Base-by-base conservation (phyloP, 2,797 vertebrate genomes). In the Eurystomus glaucurus region DNA sequence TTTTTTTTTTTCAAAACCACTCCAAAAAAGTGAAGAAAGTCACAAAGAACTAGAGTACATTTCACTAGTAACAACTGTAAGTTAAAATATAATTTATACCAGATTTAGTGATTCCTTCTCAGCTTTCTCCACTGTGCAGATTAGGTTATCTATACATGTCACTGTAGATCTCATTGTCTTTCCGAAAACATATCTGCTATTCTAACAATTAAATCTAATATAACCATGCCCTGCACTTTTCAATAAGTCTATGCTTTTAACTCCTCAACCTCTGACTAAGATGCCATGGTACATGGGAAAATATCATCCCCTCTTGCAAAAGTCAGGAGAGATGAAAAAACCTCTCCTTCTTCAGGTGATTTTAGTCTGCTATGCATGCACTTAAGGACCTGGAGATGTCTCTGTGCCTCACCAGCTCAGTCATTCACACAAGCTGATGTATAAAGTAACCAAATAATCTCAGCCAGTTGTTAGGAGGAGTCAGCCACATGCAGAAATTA, bases 381-480 rank as follows among this genome's bases (percentile, higher is more conserved):
- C 25, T n/a, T 7, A 21, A 75, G 22, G 25, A 66, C 22, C 57
- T 21, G 39, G 75, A 6, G 6, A 66, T 16, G 18, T 87, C 85
- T 57, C 93, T 31, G 41, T 43, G 65, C 79, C 54, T 58, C 70
- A 29, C 74, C 75, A 79, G 48, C 31, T 55, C 90, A 81, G 72
- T 10, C 70, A 80, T 6, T 16, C 83, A 71, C 79, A 57, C 31
- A 16, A 25, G 26, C 61, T 54, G 48, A 7, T 54, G 39, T 39
- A 33, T 10, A 1, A 26, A 68, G 45, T 31, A 66, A 64, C 46
- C 10, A 26, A 78, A 45, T 45, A 35, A 94, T 35, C 88, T 83
- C 69, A 26, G 66, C 29, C 92, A 96, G 80, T 66, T 92, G 82
- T 1, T 65, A 26, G 66, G 64, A 90, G 82, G 23, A 71, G 33